Base-by-base conservation (phyloP, 2,113 vertebrate genomes). In the Colius striatus region DNA sequence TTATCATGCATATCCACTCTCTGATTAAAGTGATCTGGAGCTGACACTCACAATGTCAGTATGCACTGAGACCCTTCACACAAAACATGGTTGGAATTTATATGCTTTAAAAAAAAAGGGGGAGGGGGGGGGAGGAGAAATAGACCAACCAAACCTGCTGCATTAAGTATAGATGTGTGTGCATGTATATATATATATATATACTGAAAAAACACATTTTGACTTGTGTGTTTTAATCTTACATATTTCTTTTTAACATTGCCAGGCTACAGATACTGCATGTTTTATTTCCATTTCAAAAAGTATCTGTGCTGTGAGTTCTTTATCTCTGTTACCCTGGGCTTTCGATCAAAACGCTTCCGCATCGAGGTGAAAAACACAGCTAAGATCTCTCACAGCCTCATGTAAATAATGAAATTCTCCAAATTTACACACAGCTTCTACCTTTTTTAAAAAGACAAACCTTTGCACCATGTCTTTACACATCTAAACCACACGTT, bases 1-100 rank as follows among this genome's bases (percentile, higher is more conserved):
- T 99, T 99, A 99, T 99, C 99, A 99, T 99, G 99, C 99, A 99
- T 99, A 99, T 99, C 99, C 99, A 99, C 98, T 98, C 98, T 99
- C 98, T 99, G 99, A 99, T 99, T 99, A 99, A 99, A 99, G 99
- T 99, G 99, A 99, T 99, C 98, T 99, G 98, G 98, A 98, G 98
- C 99, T 99, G 99, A 99, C 99, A 99, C 99, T 99, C 99, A 99
- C 99, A 99, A 99, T 99, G 99, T 99, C 99, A 99, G 99, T 98
- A 98, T 98, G 98, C 98, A 97, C 98, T 97, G 98, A 98, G 98
- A 98, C 98, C 98, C 97, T 98, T 98, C 98, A 97, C 98, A 98
- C 96, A 95, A 98, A 98, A 98, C 98, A 99, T 98, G 99, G 98
- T 92, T 98, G 97, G 98, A 99, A 99, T 99, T 98, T 98, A 98